Conservation (phyloP, 2,797 vertebrate genomes). For the Mormyrus proboscirostris region DNA sequence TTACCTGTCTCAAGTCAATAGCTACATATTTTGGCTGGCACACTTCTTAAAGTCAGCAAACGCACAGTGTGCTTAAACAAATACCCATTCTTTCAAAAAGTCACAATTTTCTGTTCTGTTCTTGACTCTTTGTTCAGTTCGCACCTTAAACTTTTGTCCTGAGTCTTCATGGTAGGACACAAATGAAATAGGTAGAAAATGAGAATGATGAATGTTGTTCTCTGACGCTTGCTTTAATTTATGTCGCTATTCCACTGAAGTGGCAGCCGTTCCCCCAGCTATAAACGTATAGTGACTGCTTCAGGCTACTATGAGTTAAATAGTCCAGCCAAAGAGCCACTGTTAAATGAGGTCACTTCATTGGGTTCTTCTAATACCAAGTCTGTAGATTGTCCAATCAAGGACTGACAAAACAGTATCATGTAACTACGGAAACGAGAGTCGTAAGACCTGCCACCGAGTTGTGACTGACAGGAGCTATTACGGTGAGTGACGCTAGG, state of each 20-base stretch:
- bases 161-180: background rate
- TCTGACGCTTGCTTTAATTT: background rate
- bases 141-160: background rate
- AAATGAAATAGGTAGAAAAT: background rate
- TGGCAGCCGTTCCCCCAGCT: background rate
- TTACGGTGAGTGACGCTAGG: conserved; percentile 19
- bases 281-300: background rate
- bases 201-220: background rate
- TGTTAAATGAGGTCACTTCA: background rate
- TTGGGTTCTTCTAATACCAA: background rate
- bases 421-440: conserved; percentile 14
- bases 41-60: background rate
- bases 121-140: background rate
- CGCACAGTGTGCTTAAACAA: background rate
- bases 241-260: background rate
- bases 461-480: conserved; percentile 26
- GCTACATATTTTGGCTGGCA: background rate
- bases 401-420: conserved; percentile 20
- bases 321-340: background rate
- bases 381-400: conserved; percentile 12
- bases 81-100: background rate
- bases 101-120: background rate
- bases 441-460: conserved; percentile 16
- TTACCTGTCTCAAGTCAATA: background rate
- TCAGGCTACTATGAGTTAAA: background rate